Evolutionary conservation across 2,113 vertebrate genomes (phyloP).

Genomic region (Nannobrachium achirus): DNA sequence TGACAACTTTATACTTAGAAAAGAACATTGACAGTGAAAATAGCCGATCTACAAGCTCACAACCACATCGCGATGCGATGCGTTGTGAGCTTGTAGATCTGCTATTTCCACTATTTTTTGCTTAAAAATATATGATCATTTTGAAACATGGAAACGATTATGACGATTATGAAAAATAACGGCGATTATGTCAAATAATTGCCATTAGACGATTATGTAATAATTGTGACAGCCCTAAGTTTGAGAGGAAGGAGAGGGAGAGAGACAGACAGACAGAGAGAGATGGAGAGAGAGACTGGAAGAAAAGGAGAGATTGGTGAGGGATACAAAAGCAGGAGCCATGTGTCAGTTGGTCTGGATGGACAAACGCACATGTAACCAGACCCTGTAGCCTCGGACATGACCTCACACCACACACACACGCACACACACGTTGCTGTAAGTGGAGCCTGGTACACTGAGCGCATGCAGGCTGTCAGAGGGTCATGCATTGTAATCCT

Average conservation of each 20-base stretch:
- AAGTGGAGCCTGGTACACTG: constrained; percentile 64
- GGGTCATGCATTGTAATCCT: constrained; percentile 71
- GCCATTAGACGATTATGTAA: too few species aligned
- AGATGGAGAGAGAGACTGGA: constrained; percentile 15
- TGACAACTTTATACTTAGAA: too few species aligned
- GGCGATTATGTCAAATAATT: too few species aligned
- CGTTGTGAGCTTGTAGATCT: too few species aligned
- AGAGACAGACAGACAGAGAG: neutral
- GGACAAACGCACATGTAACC: constrained; percentile 68
- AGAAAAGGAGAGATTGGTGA: constrained; percentile 28
- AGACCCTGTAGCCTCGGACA: constrained; percentile 62
- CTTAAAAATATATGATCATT: too few species aligned
- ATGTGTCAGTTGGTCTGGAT: constrained; percentile 53
- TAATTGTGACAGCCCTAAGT: too few species aligned
- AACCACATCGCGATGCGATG: too few species aligned
- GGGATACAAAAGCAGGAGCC: constrained; percentile 35
- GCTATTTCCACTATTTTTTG: too few species aligned
- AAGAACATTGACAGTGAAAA: too few species aligned
- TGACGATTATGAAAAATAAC: too few species aligned
- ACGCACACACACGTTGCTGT: constrained; percentile 27
- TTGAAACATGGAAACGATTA: too few species aligned
- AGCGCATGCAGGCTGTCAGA: constrained; percentile 53
- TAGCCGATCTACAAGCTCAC: too few species aligned
- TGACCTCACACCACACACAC: constrained; percentile 67
- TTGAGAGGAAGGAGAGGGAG: neutral